A percentile compares a stretch with the other conserved stretches of the same genome.
These are phyloP conservation scores for Diabrotica balteata DNA, from an alignment of 2,888 invertebrate species.

Conservation along the genomic window DNA sequence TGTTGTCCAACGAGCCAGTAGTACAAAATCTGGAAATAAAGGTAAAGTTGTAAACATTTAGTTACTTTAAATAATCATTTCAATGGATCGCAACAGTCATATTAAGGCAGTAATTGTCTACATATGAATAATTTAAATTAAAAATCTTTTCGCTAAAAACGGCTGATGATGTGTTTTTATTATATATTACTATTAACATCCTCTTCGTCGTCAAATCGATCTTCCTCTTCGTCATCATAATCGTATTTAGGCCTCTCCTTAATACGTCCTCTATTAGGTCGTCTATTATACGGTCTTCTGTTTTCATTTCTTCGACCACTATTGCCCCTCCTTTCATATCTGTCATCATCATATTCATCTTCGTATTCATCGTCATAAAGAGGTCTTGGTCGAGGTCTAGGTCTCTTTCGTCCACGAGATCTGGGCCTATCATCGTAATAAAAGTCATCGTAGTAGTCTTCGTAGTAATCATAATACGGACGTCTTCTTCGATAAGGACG, in stretches of 20 bases:
- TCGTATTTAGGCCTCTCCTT: slow-evolving; percentile 45
- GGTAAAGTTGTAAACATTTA: too few relatives aligned
- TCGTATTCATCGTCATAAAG: slow-evolving; percentile 63
- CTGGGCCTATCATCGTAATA: slow-evolving; percentile 68
- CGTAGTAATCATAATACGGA: slow-evolving; percentile 75
- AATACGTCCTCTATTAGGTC: slow-evolving; percentile 39
- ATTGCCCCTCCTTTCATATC: slow-evolving; percentile 57
- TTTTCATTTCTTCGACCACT: slow-evolving; percentile 46
- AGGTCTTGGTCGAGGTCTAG: slow-evolving; percentile 66
- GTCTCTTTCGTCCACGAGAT: slow-evolving; percentile 64
- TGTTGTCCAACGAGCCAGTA: too few relatives aligned
- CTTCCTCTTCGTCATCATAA: slow-evolving; percentile 50
- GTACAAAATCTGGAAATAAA: too few relatives aligned
- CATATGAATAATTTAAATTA: too few relatives aligned
- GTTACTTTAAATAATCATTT: too few relatives aligned
- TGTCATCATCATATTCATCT: slow-evolving; percentile 68
- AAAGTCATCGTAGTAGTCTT: slow-evolving; percentile 73
- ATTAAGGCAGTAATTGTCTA: too few relatives aligned
- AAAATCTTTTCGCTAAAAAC: neutral
- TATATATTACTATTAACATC: slow-evolving; percentile 33
- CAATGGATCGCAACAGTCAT: too few relatives aligned
- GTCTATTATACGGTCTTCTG: slow-evolving; percentile 48
- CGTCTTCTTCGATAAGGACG: slow-evolving; percentile 66
- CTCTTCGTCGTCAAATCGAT: slow-evolving; percentile 44
- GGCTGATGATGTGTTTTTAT: neutral